These are phyloP conservation scores for Gryllus bimaculatus DNA, from an alignment of 1,140 invertebrate genomes.

Conservation along the genomic window DNA sequence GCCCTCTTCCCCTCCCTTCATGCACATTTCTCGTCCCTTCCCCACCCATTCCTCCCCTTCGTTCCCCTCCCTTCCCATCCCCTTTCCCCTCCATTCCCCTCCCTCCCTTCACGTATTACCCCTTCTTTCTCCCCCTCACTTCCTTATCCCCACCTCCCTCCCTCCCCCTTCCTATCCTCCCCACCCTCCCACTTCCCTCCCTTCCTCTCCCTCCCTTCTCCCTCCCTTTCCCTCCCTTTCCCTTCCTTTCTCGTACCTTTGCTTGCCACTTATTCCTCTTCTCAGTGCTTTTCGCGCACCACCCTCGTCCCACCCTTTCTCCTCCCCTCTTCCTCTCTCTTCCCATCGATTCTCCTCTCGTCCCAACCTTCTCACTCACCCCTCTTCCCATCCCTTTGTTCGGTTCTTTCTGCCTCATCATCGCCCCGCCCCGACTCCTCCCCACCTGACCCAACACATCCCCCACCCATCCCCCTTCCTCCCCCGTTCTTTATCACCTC, in stretches of 20 bases:
- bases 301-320: no score
- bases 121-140: neutral
- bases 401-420: neutral
- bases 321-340: neutral
- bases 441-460: neutral
- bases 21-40: no score
- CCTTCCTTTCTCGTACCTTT: neutral
- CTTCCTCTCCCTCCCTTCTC: no score
- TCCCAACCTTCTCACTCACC: neutral
- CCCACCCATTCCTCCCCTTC: no score
- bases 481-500: neutral
- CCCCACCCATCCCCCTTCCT: neutral
- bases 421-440: neutral
- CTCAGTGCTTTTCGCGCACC: neutral
- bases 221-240: neutral
- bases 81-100: no score
- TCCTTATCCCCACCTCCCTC: neutral
- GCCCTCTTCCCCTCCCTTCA: neutral
- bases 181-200: neutral
- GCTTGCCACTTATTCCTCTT: neutral
- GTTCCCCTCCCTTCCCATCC: neutral
- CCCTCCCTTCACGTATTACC: no score
- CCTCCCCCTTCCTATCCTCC: neutral
- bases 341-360: neutral
- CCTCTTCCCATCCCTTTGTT: neutral